phyloP scores from a whole-genome alignment of 2,113 vertebrate genomes.

The Lichenostomus cassidix region DNA sequence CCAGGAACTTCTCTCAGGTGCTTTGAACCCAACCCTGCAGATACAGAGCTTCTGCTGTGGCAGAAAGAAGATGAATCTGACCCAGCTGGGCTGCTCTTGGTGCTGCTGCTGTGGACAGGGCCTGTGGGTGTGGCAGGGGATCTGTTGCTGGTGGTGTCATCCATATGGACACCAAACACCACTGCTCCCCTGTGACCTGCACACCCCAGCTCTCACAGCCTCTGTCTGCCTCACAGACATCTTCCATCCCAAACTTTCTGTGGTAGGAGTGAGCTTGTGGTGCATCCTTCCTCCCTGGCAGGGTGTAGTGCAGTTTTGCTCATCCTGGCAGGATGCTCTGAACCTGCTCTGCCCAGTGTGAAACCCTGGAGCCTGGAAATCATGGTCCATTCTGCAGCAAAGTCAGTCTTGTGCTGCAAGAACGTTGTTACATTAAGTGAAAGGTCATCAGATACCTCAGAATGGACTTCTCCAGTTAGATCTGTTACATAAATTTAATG shows the following conservation, averaged over 20 bases:
- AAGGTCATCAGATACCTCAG: background rate
- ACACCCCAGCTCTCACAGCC: background rate
- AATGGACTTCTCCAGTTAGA: slow-evolving; percentile 11
- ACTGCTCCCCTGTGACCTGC: fast-evolving
- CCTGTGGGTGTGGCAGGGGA: background rate
- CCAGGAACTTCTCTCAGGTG: background rate
- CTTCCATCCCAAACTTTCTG: background rate
- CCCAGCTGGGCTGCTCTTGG: background rate
- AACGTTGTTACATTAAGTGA: background rate
- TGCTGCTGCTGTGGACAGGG: background rate
- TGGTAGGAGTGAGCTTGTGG: background rate
- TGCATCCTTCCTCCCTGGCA: background rate
- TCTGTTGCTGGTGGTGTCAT: background rate
- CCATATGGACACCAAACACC: fast-evolving
- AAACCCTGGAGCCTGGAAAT: background rate
- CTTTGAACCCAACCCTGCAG: background rate
- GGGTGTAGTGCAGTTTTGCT: background rate
- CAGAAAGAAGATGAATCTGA: background rate
- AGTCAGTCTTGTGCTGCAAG: background rate
- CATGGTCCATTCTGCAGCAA: background rate
- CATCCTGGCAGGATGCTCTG: background rate
- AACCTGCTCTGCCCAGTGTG: background rate
- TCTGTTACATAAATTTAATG: slow-evolving; percentile 44
- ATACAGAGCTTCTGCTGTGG: background rate
- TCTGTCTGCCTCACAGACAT: background rate